Conservation (phyloP, 2,113 vertebrate genomes). For the Lophura nycthemera region DNA sequence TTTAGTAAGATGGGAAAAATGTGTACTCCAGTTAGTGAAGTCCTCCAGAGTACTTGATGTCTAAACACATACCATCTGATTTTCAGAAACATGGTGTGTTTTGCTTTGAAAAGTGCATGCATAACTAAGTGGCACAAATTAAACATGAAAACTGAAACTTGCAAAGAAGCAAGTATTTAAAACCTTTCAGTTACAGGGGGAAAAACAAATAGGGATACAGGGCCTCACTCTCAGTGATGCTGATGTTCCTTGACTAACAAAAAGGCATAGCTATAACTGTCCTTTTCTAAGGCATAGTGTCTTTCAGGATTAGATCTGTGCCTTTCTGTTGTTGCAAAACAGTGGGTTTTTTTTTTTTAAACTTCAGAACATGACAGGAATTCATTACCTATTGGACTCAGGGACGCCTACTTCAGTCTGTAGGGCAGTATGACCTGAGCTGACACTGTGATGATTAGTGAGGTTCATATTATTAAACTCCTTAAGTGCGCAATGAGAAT, state of each 20-base stretch:
- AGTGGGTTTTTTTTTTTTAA: neutral
- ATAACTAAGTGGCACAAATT: neutral
- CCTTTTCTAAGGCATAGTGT: rapidly evolving
- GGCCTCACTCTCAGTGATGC: neutral
- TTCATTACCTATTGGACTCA: rapidly evolving
- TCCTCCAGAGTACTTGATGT: neutral
- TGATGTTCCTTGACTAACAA: neutral
- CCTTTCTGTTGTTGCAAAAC: neutral
- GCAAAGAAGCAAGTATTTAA: neutral
- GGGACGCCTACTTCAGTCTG: rapidly evolving
- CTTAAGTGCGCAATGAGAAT: neutral
- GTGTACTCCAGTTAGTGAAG: neutral
- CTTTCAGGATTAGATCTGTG: neutral
- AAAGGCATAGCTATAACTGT: rapidly evolving
- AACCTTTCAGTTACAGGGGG: neutral
- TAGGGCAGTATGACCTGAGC: neutral
- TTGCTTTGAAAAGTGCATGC: neutral
- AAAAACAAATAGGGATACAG: neutral
- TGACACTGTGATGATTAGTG: slow-evolving; percentile 3
- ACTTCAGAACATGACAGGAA: neutral
- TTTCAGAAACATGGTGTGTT: neutral
- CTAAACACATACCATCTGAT: neutral
- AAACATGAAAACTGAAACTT: neutral
- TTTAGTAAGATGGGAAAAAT: neutral
- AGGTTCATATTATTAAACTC: slow-evolving; percentile 5